Evolutionary conservation across 2,888 invertebrate species (phyloP).

Genomic region (Parochlus steinenii): DNA sequence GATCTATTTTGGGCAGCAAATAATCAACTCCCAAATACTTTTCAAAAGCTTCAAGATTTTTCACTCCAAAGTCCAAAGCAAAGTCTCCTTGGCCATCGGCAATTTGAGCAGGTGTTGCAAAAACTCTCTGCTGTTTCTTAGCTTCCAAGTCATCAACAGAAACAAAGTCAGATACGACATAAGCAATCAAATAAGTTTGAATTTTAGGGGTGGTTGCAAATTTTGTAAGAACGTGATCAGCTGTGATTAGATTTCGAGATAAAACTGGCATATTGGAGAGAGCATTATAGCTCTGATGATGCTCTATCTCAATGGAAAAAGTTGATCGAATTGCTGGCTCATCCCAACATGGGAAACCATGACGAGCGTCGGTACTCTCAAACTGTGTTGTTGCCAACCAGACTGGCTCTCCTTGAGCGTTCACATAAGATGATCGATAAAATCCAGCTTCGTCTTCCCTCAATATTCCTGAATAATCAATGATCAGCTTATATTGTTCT

Average conservation of each 20-base stretch:
- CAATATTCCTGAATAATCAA: slow-evolving; percentile 39
- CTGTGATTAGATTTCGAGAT: neutral
- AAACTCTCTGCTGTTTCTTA: slow-evolving; percentile 21
- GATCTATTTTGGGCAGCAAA: slow-evolving; percentile 66
- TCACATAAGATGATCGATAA: slow-evolving; percentile 38
- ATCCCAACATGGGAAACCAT: slow-evolving; percentile 51
- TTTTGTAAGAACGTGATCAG: slow-evolving; percentile 1
- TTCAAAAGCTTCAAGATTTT: slow-evolving; percentile 48
- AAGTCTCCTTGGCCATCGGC: slow-evolving; percentile 35
- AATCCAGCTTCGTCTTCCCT: slow-evolving; percentile 44
- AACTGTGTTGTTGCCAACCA: slow-evolving; percentile 37
- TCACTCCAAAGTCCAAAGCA: slow-evolving; percentile 54
- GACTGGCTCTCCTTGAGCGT: slow-evolving; percentile 17
- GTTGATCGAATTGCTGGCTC: slow-evolving; percentile 32
- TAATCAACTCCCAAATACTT: slow-evolving; percentile 57
- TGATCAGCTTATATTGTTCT: slow-evolving; percentile 30
- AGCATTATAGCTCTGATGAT: slow-evolving; percentile 17
- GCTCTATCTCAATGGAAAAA: slow-evolving; percentile 26
- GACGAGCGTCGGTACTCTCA: slow-evolving; percentile 45
- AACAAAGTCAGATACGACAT: slow-evolving; percentile 48
- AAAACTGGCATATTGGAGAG: slow-evolving; percentile 15
- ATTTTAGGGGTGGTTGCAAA: slow-evolving; percentile 19
- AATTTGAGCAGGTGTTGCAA: slow-evolving; percentile 22
- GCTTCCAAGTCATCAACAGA: slow-evolving; percentile 13
- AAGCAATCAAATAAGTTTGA: slow-evolving; percentile 57